Percentiles rank a stretch among this genome's conserved stretches.
Evolutionary conservation across 2,113 vertebrate genomes (phyloP).

Genomic region (Falcunculus frontatus): DNA sequence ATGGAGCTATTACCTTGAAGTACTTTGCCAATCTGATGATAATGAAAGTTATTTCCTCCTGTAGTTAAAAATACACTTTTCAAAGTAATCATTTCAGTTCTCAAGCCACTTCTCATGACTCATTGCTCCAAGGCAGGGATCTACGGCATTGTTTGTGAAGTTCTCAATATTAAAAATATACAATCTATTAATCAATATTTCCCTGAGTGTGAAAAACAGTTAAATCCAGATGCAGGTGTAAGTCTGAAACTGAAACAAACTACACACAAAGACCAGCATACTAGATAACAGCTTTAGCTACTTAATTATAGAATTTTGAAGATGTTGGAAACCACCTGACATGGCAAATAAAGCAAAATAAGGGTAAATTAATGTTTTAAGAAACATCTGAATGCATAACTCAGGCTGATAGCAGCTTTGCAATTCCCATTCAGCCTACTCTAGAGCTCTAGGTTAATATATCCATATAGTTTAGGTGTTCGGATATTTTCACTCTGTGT

Average conservation of each 20-base stretch:
- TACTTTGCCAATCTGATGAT: conserved; percentile 53
- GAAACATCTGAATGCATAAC: not conserved
- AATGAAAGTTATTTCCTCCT: conserved; percentile 65
- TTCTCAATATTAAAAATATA: conserved; percentile 7
- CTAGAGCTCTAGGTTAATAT: not conserved
- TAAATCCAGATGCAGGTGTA: not conserved
- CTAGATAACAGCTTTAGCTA: not conserved
- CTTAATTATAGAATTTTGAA: not conserved
- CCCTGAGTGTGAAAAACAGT: not conserved
- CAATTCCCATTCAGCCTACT: not conserved
- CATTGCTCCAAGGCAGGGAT: not conserved
- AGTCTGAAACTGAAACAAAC: not conserved
- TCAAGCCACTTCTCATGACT: conserved; percentile 42
- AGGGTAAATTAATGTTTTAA: not conserved
- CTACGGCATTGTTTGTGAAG: not conserved
- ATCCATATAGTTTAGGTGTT: not conserved
- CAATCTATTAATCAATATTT: not conserved
- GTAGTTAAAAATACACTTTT: conserved; percentile 63
- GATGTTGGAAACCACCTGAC: not conserved
- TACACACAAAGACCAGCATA: not conserved
- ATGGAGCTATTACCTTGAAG: conserved; percentile 53
- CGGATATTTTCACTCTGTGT: not conserved
- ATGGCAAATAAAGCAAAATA: not conserved
- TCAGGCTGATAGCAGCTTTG: not conserved
- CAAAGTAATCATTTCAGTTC: conserved; percentile 45